phyloP scores from a whole-genome alignment of 2,888 invertebrate genomes.

The Meta bourneti region DNA sequence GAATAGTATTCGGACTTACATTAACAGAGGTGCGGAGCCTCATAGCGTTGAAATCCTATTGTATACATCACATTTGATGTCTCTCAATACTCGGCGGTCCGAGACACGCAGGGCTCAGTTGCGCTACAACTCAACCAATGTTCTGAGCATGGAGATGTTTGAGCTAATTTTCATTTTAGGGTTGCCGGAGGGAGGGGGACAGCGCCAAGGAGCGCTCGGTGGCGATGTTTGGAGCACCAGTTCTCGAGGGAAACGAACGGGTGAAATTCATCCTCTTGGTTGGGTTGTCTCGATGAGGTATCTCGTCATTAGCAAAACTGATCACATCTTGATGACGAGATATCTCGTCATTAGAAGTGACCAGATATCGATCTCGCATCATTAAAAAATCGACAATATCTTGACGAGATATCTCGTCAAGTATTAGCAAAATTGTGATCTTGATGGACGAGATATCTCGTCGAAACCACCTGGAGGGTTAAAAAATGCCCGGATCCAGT shows the following conservation, averaged over 20 bases:
- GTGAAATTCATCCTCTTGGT: neutral
- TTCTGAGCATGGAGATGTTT: constrained; percentile 51
- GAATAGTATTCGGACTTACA: constrained; percentile 46
- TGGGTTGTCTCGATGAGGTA: neutral
- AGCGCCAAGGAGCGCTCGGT: neutral
- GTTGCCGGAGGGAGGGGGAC: constrained; percentile 10
- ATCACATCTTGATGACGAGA: no score
- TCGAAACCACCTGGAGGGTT: no score
- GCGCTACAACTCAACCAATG: constrained; percentile 34
- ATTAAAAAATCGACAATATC: no score
- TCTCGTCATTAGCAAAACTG: no score
- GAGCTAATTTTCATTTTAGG: constrained; percentile 64
- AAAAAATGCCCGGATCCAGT: neutral
- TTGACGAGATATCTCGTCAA: no score
- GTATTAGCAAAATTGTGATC: no score
- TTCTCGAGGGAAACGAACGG: neutral
- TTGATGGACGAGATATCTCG: no score
- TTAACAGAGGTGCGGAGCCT: constrained; percentile 20
- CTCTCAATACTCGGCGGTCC: neutral
- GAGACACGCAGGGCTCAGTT: constrained; percentile 12
- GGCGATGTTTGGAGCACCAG: constrained; percentile 9
- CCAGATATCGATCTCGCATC: no score
- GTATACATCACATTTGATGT: constrained; percentile 39
- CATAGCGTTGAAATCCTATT: constrained; percentile 38
- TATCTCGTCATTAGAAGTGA: no score